Percentiles rank a stretch among this genome's conserved stretches.
Evolutionary conservation across 64 coral and sea anemone species (phyloP).

Genomic region (Stichodactyla helianthus): DNA sequence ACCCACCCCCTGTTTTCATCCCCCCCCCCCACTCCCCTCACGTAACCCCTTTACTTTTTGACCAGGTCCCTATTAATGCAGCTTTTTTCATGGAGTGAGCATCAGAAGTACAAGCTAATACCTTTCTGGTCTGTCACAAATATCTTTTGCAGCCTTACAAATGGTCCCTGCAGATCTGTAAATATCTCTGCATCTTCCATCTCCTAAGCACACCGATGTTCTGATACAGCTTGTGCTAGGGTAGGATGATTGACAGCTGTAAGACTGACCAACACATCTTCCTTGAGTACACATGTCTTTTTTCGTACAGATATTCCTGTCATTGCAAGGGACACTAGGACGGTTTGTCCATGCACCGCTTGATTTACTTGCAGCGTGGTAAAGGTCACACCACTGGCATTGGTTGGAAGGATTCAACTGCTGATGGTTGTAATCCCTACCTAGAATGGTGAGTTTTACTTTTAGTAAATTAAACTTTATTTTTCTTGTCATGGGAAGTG

Average conservation of each 20-base stretch:
- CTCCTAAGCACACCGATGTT: conserved; percentile 68
- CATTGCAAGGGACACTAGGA: conserved; percentile 66
- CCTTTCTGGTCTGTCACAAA: conserved; percentile 90
- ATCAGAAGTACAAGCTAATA: neutral
- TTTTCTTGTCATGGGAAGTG: too few species aligned
- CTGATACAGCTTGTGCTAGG: conserved; percentile 69
- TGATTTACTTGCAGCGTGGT: conserved; percentile 43
- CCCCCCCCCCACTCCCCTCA: neutral
- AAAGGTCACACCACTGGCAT: conserved; percentile 90
- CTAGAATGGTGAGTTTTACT: conserved; percentile 22
- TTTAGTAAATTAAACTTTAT: neutral
- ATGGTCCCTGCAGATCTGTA: conserved; percentile 65
- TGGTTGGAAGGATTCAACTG: conserved; percentile 69
- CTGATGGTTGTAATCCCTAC: conserved; percentile 75
- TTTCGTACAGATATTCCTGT: conserved; percentile 73
- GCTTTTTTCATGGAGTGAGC: too few species aligned
- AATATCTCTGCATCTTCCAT: conserved; percentile 67
- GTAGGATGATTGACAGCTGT: conserved; percentile 65
- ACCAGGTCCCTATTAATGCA: too few species aligned
- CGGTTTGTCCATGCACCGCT: conserved; percentile 69
- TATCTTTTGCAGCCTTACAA: conserved; percentile 62
- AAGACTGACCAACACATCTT: conserved; percentile 53
- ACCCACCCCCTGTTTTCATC: too few species aligned
- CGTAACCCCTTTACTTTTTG: too few species aligned
- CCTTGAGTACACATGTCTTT: conserved; percentile 57